Base-by-base conservation (phyloP, 1,140 invertebrate species). In the Lordiphosa collinella region DNA sequence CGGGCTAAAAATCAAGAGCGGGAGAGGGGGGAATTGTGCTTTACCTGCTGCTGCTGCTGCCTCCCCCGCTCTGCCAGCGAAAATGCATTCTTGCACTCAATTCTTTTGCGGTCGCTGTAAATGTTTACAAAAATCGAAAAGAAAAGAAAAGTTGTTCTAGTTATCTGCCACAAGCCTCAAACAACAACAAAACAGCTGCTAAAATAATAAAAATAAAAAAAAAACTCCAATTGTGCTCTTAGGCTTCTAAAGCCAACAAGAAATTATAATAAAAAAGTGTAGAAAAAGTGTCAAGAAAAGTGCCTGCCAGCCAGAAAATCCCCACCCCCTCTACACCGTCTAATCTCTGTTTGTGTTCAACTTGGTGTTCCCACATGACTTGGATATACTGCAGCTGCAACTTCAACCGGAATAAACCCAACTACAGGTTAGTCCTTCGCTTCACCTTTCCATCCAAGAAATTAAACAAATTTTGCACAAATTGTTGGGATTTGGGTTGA, bases 81-180 rank as follows among this genome's bases (percentile, higher is more conserved):
- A 58, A 63, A 67, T 40, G 61, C 58, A 43, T 62, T 63, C 67
- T 63, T 68, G 74, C 71, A 73, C 74, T 69, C 43, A 79, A 60
- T 79, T 73, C 40, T 13, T 22, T 22, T 22, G 18, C 18, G 18
- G 18, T 4, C 22, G 5, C 22, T 29, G 59, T 67, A 52, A 51
- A 80, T 84, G 74, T 84, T 74, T 82, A 84, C 68, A 79, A 72
- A 69, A 66, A 47, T 61, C 51, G 65, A 62, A 51, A 71, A 68
- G 29, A 31, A 44, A 44, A 44, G 29, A 12, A 44, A 44, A 44
- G 11, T 44, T 44, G 54, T 41, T 46, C 16, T 11, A 31, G 31
- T 36, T 38, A 37, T 9, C 12, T 22, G 34, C 7, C 37, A 9
- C 35, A 63, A 67, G 71, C 61, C n/a, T n/a, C 70, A 62, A 84